Evolutionary conservation across 2,797 vertebrate species (phyloP), one percentile per base, ranked within the genome.

Genomic region (Heterohyrax brucei): DNA sequence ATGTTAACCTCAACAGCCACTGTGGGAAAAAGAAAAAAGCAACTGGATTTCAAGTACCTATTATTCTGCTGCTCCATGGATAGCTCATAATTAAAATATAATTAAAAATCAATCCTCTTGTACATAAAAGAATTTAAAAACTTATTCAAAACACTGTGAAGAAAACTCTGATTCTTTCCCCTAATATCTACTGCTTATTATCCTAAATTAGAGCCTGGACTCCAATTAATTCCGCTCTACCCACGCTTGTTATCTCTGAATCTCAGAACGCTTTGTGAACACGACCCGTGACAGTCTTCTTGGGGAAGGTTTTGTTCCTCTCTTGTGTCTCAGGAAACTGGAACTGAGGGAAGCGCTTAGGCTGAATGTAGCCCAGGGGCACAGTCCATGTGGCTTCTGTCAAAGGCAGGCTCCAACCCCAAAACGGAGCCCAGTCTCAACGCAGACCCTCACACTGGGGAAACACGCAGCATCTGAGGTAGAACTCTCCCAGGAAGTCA

Each of bases 391-490:
- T 44, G 64, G 76, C 89, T 90, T 95, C 46, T 19, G 84, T 94
- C 77, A 94, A 82, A 97, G 7, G 24, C 77, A 83, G 19, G 16
- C 56, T 88, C 68, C 86, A 33, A 94, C 68, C 78, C 84, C 87
- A 53, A 73, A 88, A 83, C 12, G 75, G 44, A 87, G 75, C 39
- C 64, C 64, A 80, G 64, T 82, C 30, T 14, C 48, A 44, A 50
- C 82, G 89, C 83, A 82, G 91, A 95, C 87, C 28, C 56, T 62
- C 80, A 13, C 39, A 2, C 1, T 21, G 44, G 62, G 77, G 86
- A 79, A 89, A 82, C 7, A 39, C 39, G 39, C 39, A 39, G 39
- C 39, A 39, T 39, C 39, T 39, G 39, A 39, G 39, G 39, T 39
- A 39, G 39, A 85, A 33, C 30, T 56, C 1, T 7, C 24, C 79